Base-by-base conservation (phyloP, 2,797 vertebrate species). In the Natrix natrix region DNA sequence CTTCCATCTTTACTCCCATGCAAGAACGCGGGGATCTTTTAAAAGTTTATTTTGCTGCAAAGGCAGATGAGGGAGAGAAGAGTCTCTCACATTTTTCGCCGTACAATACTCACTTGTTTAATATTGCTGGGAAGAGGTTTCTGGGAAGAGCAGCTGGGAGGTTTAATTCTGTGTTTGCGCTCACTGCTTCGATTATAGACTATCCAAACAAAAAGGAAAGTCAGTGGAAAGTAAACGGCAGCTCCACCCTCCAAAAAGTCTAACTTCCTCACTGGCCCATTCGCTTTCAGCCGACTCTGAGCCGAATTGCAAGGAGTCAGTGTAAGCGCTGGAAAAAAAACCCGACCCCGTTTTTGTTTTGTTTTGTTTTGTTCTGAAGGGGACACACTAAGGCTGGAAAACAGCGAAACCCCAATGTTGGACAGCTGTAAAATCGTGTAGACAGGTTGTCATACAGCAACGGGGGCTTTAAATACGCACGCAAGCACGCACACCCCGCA, bases 391-490 rank as follows among this genome's bases (percentile, higher is more conserved):
- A 97, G 97, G 95, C 97, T 97, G 97, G 97, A 90, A 97, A 98
- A 97, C 97, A 98, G 98, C 98, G 98, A 98, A 98, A 98, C 98
- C 98, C 98, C 98, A 97, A 98, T 98, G 98, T 98, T 97, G 98
- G 98, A 98, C 98, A 98, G 98, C 98, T 98, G 98, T 98, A 98
- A 98, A 98, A 98, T 98, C 97, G 97, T 98, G 98, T 98, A 98
- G 98, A 98, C 98, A 98, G 98, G 98, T 98, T 99, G 99, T 99
- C 98, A 98, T 98, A 98, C 98, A 98, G 98, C 98, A 98, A 98
- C 98, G 98, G 98, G 98, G 98, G 98, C 98, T 98, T 98, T 98
- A 98, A 98, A 98, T 98, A 98, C 98, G 98, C 98, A 90, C 69
- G 90, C 87, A 90, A 87, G 92, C 22, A 90, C 98, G 97, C 97